phyloP scores from a whole-genome alignment of 2,113 vertebrate species.

The Microcebus tavaratra region DNA sequence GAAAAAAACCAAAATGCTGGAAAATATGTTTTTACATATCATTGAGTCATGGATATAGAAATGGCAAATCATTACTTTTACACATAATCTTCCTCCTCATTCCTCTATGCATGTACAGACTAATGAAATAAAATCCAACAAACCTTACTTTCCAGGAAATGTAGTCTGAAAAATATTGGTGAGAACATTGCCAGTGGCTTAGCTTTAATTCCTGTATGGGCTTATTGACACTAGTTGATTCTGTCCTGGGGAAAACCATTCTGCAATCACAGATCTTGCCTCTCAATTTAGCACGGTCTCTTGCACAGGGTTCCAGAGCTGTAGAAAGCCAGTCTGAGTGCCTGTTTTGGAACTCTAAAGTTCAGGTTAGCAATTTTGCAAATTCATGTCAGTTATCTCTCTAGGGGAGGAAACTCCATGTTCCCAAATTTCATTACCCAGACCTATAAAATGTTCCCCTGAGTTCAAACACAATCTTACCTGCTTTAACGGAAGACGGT shows the following conservation, averaged over 20 bases:
- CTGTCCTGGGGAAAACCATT: neutral
- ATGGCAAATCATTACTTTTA: neutral
- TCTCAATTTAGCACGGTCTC: neutral
- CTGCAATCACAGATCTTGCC: neutral
- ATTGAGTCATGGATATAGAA: neutral
- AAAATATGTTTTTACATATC: neutral
- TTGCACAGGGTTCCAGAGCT: neutral
- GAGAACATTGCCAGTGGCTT: neutral
- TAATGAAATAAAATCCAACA: neutral
- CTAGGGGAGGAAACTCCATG: neutral
- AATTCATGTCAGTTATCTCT: neutral
- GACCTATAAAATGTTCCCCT: neutral
- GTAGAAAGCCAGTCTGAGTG: neutral
- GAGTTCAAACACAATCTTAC: neutral
- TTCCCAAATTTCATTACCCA: neutral
- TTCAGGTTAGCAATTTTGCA: neutral
- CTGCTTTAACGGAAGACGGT: fast-evolving
- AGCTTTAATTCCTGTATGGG: neutral
- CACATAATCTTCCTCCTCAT: neutral
- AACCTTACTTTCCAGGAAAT: neutral
- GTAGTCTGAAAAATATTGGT: neutral
- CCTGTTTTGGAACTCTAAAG: neutral
- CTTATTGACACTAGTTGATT: neutral
- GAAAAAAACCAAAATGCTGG: neutral
- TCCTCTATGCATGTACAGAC: neutral